Conservation (phyloP, 2,113 vertebrate species). For the Cardinalis cardinalis region DNA sequence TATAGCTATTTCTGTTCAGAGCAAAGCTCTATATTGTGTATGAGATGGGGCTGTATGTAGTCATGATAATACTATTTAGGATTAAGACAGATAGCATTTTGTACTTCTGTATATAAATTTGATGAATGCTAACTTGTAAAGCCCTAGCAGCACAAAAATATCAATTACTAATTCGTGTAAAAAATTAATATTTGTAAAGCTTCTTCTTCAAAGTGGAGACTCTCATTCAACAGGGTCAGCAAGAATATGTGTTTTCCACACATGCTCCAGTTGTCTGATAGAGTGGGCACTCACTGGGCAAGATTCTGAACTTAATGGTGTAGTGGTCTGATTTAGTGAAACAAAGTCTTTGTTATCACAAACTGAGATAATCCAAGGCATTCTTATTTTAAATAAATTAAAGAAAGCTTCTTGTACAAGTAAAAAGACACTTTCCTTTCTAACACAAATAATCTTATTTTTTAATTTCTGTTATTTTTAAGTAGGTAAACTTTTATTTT, state of each 20-base stretch:
- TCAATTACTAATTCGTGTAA: not conserved
- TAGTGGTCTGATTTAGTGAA: not conserved
- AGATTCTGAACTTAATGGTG: not conserved
- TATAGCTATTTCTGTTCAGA: not conserved
- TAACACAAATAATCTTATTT: not conserved
- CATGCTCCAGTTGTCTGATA: not conserved
- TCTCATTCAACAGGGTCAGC: not conserved
- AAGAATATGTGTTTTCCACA: not conserved
- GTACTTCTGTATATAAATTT: not conserved
- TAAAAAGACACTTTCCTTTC: not conserved
- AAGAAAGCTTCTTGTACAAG: not conserved
- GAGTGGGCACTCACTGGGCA: not conserved
- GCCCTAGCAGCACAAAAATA: not conserved
- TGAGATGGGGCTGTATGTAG: not conserved
- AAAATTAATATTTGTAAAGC: not conserved
- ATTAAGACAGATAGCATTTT: not conserved
- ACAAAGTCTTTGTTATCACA: not conserved
- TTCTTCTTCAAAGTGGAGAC: not conserved
- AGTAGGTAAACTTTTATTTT: not conserved
- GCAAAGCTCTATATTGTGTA: accelerated
- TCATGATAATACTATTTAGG: not conserved
- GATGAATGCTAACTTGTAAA: not conserved
- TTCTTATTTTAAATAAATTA: not conserved
- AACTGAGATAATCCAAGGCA: not conserved
- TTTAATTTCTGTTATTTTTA: not conserved